Evolutionary conservation across 2,113 vertebrate genomes (phyloP), one percentile per base, ranked within the genome.

Genomic region (Aptenodytes forsteri): DNA sequence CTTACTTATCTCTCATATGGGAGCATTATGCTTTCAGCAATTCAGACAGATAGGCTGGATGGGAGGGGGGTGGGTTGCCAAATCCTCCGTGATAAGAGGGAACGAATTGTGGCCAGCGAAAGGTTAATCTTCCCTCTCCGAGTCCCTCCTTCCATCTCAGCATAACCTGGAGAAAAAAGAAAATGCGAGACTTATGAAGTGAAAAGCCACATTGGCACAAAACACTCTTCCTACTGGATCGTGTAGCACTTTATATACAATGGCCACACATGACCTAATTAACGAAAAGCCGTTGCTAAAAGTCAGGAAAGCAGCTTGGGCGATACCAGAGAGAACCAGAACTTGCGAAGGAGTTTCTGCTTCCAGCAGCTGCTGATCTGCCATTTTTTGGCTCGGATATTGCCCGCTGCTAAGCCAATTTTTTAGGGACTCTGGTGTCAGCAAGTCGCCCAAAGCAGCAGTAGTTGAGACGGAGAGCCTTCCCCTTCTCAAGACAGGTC

Each of bases 1-100:
- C 91, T 97, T 94, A 96, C 93, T 97, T 97, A 97, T 97, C 97
- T 98, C 86, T 92, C 83, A 77, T 96, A 94, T 64, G 89, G 96
- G 93, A 95, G 96, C 93, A 97, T 97, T 97, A 96, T 96, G 91
- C 75, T 95, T 82, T 92, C 96, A 95, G 89, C 94, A 93, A 95
- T 97, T 96, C 94, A 96, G 96, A 97, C 93, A 90, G 93, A 95
- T 85, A 97, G 93, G 83, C 91, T 90, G 93, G 87, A 83, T 58
- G 90, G 59, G 70, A 76, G 84, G 83, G 71, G 91, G 85, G 34
- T n/a, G 42, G 61, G 15, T 46, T 91, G 83, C 95, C 46, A 46
- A 93, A 96, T 92, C 75, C 44, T 78, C 62, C 2, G 19, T 15
- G 81, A 95, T 97, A 90, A 95, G 89, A 96, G 93, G 38, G 96